These are phyloP conservation scores for Drosophila testacea DNA, from an alignment of 2,888 invertebrate species.

Conservation along the genomic window DNA sequence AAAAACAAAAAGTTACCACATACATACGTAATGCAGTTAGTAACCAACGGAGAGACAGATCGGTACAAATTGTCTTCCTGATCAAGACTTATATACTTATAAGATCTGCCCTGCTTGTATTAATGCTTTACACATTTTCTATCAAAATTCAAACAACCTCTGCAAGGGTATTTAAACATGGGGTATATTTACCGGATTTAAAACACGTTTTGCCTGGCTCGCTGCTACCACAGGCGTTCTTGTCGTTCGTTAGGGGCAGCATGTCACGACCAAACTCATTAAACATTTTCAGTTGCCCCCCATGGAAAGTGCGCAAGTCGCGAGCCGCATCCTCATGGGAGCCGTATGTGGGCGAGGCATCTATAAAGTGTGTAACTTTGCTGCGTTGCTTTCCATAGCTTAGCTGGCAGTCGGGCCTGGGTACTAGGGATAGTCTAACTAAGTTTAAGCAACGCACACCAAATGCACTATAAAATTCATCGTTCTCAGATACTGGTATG, in stretches of 20 bases:
- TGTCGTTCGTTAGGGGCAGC: constrained; percentile 88
- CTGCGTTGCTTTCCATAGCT: constrained; percentile 90
- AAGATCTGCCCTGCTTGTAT: no score
- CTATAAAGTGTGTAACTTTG: constrained; percentile 89
- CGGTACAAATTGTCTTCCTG: no score
- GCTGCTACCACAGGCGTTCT: constrained; percentile 88
- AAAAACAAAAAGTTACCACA: no score
- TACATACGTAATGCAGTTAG: no score
- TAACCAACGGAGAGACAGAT: no score
- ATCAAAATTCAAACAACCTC: no score
- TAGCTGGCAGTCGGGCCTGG: constrained; percentile 88
- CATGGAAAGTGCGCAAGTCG: constrained; percentile 87
- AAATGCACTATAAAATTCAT: constrained; percentile 87
- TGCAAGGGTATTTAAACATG: no score
- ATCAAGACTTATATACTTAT: no score
- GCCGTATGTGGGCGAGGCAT: constrained; percentile 91
- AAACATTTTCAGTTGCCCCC: constrained; percentile 88
- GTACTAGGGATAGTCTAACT: constrained; percentile 89
- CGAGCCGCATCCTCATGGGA: constrained; percentile 87
- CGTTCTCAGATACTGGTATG: constrained; percentile 87
- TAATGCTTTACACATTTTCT: no score
- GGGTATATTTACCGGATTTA: constrained; percentile 76
- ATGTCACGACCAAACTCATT: constrained; percentile 89
- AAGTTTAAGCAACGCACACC: constrained; percentile 90
- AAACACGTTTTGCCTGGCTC: constrained; percentile 89